Conservation (phyloP, 2,888 invertebrate genomes). For the Eristalis arbustorum region DNA sequence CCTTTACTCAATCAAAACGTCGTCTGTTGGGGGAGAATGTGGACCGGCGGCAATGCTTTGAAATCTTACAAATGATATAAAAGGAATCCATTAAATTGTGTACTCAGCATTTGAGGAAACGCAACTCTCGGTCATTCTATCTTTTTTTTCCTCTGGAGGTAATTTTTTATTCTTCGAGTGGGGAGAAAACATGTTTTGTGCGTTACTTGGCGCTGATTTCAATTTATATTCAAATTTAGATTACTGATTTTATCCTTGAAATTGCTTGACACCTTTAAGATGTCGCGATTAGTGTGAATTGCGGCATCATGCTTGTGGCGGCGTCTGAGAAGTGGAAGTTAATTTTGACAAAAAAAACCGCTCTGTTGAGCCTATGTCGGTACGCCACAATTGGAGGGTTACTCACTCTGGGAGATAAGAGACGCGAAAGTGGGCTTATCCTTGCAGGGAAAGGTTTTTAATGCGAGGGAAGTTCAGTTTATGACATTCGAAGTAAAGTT, state of each 20-base stretch:
- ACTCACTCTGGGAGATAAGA: not conserved
- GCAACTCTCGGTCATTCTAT: not conserved
- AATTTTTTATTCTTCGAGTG: constrained; percentile 18
- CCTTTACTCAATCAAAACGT: not conserved
- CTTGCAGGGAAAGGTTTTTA: not conserved
- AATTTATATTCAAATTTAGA: constrained; percentile 56
- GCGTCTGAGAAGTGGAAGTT: not conserved
- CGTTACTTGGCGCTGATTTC: constrained; percentile 34
- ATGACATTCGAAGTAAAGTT: not conserved
- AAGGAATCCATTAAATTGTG: constrained; percentile 34
- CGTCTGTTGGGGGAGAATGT: not conserved
- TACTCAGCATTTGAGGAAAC: not conserved
- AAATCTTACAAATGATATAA: constrained; percentile 22
- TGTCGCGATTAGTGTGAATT: constrained; percentile 18
- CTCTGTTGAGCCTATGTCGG: not conserved
- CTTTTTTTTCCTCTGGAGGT: not conserved
- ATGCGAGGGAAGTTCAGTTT: not conserved
- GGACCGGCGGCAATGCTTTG: not conserved
- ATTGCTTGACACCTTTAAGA: constrained; percentile 44
- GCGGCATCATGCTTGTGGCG: not conserved
- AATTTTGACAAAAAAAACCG: not conserved
- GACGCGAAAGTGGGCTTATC: not conserved
- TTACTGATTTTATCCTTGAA: constrained; percentile 43
- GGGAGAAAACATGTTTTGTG: constrained; percentile 5
- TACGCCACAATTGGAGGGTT: not conserved